Evolutionary conservation across 2,797 vertebrate species (phyloP).

Genomic region (Pangasius larnaudii): DNA sequence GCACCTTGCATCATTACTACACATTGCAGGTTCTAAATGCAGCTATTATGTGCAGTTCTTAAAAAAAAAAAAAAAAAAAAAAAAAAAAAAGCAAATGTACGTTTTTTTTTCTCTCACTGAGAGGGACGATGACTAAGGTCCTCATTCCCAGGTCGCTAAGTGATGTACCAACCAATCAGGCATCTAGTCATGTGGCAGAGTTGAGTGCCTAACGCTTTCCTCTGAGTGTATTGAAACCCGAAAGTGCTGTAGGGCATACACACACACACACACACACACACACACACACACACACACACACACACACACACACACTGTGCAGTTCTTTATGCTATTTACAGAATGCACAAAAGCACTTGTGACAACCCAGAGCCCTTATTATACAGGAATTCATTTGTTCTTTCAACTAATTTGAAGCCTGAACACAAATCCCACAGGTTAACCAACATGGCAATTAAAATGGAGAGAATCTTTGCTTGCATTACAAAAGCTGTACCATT

Average conservation of each 20-base stretch:
- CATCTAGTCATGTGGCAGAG: slow-evolving; percentile 10
- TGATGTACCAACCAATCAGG: slow-evolving; percentile 39
- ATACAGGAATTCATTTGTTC: slow-evolving; percentile 77
- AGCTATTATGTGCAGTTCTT: slow-evolving; percentile 1
- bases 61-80: slow-evolving; percentile 11
- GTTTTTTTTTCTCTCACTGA: background rate
- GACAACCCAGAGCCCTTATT: slow-evolving; percentile 60
- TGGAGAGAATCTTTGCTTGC: slow-evolving; percentile 51
- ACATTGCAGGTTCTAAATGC: background rate
- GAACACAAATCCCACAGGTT: slow-evolving; percentile 74
- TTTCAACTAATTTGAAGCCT: slow-evolving; percentile 69
- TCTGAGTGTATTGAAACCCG: slow-evolving; percentile 28
- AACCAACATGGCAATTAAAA: slow-evolving; percentile 78
- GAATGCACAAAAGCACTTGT: slow-evolving; percentile 50
- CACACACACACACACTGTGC: background rate
- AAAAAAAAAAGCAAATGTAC: slow-evolving; percentile 6
- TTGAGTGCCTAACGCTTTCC: slow-evolving; percentile 18
- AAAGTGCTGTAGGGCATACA: slow-evolving; percentile 23
- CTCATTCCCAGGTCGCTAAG: slow-evolving; percentile 18
- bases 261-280: slow-evolving; percentile 17
- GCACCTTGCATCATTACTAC: background rate
- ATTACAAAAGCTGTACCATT: slow-evolving; percentile 62
- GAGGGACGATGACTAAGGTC: background rate
- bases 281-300: slow-evolving; percentile 26
- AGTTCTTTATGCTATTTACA: slow-evolving; percentile 56